Evolutionary conservation across 2,797 vertebrate genomes (phyloP).

Genomic region (Falco biarmicus): DNA sequence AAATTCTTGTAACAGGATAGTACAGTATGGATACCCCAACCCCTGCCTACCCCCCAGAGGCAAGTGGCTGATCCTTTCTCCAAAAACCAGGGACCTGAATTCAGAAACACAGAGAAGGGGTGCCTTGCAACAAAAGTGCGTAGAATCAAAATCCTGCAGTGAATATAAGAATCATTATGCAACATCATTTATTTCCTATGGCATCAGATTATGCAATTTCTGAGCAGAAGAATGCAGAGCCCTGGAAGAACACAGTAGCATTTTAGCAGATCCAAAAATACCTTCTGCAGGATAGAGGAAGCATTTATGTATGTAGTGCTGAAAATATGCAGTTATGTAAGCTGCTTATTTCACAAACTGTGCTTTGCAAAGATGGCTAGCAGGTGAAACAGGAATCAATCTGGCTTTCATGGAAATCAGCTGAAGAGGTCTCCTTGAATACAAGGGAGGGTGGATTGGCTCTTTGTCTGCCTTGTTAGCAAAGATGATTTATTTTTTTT

Average conservation of each 20-base stretch:
- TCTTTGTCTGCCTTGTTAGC: neutral
- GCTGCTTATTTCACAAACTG: constrained; percentile 9
- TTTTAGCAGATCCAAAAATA: constrained; percentile 66
- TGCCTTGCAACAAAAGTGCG: neutral
- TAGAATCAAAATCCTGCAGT: neutral
- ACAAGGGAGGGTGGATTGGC: neutral
- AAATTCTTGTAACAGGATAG: fast-evolving
- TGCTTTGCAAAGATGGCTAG: neutral
- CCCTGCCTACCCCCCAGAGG: neutral
- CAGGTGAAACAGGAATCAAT: constrained; percentile 3
- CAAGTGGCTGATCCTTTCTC: neutral
- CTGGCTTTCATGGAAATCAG: neutral
- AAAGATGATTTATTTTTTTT: neutral
- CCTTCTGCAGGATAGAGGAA: constrained; percentile 39
- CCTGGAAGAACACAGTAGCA: constrained; percentile 45
- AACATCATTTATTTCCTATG: constrained; percentile 46
- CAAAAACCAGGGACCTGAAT: fast-evolving
- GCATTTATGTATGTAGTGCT: constrained; percentile 25
- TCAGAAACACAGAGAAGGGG: neutral
- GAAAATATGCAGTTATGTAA: constrained; percentile 39
- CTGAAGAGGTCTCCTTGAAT: neutral
- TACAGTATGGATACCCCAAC: neutral
- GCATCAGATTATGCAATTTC: constrained; percentile 66
- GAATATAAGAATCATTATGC: constrained; percentile 39
- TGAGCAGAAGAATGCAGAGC: constrained; percentile 61